Evolutionary conservation across 2,113 vertebrate species (phyloP).

Genomic region (Baryphthengus martii): DNA sequence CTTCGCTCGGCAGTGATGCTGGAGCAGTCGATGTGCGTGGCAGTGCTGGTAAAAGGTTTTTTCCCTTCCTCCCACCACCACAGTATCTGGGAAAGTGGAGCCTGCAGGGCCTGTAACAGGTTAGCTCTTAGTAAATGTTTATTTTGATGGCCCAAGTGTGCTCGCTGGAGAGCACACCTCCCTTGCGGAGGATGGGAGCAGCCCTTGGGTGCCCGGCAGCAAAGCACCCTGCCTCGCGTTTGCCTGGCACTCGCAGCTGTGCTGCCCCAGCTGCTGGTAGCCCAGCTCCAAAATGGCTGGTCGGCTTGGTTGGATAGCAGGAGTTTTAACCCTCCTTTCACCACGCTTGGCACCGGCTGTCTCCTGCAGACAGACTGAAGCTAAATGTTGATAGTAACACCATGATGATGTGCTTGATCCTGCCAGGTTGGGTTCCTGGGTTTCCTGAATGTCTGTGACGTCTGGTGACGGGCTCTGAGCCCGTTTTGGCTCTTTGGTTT

Average conservation of each 20-base stretch:
- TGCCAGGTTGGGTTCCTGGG: not conserved
- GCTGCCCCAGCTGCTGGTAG: not conserved
- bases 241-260: accelerated
- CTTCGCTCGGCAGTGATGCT: not conserved
- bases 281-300: not conserved
- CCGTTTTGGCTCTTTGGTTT: too few species aligned
- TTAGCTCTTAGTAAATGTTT: not conserved
- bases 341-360: accelerated
- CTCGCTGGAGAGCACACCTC: not conserved
- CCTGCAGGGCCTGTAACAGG: conserved; percentile 7
- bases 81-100: accelerated
- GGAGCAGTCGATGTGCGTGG: not conserved
- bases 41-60: not conserved
- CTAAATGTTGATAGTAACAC: not conserved
- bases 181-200: not conserved
- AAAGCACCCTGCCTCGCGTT: accelerated
- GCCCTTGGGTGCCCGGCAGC: accelerated
- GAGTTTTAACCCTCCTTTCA: not conserved
- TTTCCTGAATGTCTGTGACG: not conserved
- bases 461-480: not conserved
- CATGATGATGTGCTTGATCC: not conserved
- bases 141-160: not conserved
- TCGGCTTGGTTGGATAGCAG: not conserved
- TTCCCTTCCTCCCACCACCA: accelerated
- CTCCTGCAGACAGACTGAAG: not conserved